Evolutionary conservation across 2,797 vertebrate species (phyloP).

Genomic region (Triplophysa yarkandensis): DNA sequence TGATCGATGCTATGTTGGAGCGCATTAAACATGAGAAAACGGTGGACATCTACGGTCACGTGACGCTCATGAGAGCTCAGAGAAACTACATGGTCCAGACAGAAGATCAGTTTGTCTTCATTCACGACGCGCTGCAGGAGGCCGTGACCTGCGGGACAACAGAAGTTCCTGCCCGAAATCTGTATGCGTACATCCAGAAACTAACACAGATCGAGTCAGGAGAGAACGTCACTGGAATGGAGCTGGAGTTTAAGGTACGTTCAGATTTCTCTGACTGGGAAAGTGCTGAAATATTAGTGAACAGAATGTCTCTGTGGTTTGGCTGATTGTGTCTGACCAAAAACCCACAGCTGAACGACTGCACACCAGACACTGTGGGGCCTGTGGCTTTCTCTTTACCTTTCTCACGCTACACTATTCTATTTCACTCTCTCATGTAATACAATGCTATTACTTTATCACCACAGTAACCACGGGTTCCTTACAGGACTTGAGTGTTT

Average conservation of each 20-base stretch:
- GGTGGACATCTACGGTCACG: slow-evolving; percentile 98
- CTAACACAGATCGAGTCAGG: slow-evolving; percentile 96
- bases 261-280: neutral
- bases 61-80: slow-evolving; percentile 98
- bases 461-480: too few species aligned
- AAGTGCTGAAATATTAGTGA: too few species aligned
- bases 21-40: slow-evolving; percentile 99
- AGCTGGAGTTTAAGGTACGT: slow-evolving; percentile 97
- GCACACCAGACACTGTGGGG: slow-evolving; percentile 70
- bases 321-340: slow-evolving; percentile 53
- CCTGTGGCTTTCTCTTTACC: slow-evolving; percentile 70
- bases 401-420: neutral
- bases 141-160: slow-evolving; percentile 99
- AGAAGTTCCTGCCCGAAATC: slow-evolving; percentile 98
- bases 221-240: slow-evolving; percentile 98
- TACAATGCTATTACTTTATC: too few species aligned
- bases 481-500: too few species aligned
- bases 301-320: slow-evolving; percentile 27
- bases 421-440: too few species aligned
- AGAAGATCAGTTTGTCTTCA: slow-evolving; percentile 99
- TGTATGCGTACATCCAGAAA: slow-evolving; percentile 99
- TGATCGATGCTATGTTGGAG: slow-evolving; percentile 99
- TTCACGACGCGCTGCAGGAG: slow-evolving; percentile 97
- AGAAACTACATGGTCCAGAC: slow-evolving; percentile 99
- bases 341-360: slow-evolving; percentile 29